Conservation (phyloP, 2,797 vertebrate species). For the Nothura maculosa region DNA sequence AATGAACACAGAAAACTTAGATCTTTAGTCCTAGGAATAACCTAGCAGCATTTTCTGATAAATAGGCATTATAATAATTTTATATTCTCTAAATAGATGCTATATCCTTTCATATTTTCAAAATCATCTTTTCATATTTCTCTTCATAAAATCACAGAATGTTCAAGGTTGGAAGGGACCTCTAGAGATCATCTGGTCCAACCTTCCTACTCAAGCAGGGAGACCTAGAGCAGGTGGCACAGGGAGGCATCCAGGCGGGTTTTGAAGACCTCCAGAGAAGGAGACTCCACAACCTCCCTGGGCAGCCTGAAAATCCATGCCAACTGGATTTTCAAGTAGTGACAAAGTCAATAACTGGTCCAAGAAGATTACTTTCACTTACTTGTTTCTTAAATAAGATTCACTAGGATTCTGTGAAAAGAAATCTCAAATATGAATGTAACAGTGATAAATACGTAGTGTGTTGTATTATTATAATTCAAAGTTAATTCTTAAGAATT, state of each 20-base stretch:
- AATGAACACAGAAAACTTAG: neutral
- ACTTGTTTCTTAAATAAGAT: neutral
- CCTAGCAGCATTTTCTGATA: neutral
- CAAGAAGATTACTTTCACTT: neutral
- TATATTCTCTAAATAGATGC: neutral
- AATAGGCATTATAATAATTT: neutral
- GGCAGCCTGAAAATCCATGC: no score
- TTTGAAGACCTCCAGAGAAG: no score
- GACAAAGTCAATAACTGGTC: neutral
- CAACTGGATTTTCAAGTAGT: neutral
- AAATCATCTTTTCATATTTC: neutral
- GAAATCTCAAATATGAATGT: neutral
- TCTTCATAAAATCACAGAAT: no score
- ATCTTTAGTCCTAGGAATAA: neutral
- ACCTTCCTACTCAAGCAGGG: no score
- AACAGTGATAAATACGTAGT: neutral
- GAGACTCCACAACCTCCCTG: no score
- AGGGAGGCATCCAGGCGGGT: no score
- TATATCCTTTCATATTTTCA: neutral
- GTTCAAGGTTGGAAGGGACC: no score
- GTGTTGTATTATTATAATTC: neutral
- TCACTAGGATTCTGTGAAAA: neutral
- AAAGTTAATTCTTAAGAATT: neutral
- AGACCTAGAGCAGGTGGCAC: no score
- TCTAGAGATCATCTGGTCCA: no score